phyloP scores from a whole-genome alignment of 2,113 vertebrate species.

The Amphiprion ocellaris region DNA sequence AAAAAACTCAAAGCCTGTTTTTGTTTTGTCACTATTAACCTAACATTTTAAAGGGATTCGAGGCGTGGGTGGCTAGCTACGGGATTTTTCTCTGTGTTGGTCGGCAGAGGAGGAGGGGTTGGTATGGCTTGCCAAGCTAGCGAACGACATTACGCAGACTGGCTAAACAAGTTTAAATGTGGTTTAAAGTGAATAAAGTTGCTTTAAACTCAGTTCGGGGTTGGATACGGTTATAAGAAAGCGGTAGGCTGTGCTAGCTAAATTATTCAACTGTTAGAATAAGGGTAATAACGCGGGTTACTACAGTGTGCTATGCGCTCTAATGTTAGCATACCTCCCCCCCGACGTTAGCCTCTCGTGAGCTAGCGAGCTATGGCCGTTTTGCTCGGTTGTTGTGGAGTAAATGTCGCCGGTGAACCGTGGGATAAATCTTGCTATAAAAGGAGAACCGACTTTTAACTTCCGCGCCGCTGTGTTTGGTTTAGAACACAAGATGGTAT shows the following conservation, averaged over 20 bases:
- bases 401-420: conserved; percentile 3
- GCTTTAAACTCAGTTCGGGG: conserved; percentile 44
- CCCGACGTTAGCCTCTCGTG: conserved; percentile 53
- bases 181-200: conserved; percentile 72
- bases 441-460: neutral
- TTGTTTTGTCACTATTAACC: conserved; percentile 23
- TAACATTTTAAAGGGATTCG: conserved; percentile 65
- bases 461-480: neutral
- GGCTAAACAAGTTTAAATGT: conserved; percentile 66
- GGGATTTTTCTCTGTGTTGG: conserved; percentile 64
- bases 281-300: conserved; percentile 14
- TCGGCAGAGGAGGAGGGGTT: conserved; percentile 72
- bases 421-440: neutral
- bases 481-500: neutral
- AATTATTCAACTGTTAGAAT: neutral
- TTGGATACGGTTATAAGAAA: fast-evolving
- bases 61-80: conserved; percentile 74
- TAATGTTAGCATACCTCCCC: conserved; percentile 56
- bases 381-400: conserved; percentile 11
- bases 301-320: conserved; percentile 33
- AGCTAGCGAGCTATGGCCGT: conserved; percentile 48
- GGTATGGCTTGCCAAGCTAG: conserved; percentile 68
- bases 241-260: fast-evolving
- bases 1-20: neutral
- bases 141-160: conserved; percentile 67